phyloP scores from a whole-genome alignment of 2,113 vertebrate species.

The Pseudois nayaur region DNA sequence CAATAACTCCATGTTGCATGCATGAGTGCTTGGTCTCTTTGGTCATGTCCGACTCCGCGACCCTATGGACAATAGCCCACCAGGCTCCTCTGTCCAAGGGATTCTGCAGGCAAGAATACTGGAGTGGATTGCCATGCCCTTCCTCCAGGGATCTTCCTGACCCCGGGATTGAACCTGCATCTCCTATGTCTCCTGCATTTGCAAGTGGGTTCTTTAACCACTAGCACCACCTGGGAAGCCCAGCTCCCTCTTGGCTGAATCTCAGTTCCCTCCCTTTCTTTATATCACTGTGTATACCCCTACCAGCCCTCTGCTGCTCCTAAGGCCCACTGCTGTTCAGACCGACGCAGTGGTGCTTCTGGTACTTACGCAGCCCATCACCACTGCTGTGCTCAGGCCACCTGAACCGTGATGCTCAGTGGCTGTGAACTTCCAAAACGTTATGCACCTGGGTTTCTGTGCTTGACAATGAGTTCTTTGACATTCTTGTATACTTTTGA shows the following conservation, averaged over 20 bases:
- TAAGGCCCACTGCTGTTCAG: not conserved
- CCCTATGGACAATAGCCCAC: not conserved
- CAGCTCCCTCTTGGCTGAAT: not conserved
- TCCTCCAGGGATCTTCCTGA: not conserved
- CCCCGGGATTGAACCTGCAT: not conserved
- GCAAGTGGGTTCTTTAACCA: not conserved
- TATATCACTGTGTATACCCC: not conserved
- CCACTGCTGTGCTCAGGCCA: not conserved
- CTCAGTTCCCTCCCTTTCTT: not conserved
- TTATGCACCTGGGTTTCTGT: not conserved
- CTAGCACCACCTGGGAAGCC: not conserved
- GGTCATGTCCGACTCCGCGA: not conserved
- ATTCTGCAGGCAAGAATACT: not conserved
- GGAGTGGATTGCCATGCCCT: not conserved
- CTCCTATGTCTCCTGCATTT: not conserved
- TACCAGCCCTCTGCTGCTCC: not conserved
- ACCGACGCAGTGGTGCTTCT: not conserved
- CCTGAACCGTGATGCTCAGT: not conserved
- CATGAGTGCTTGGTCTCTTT: not conserved
- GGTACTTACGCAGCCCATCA: not conserved
- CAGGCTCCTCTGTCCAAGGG: not conserved
- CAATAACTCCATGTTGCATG: not conserved
- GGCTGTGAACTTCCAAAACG: not conserved
- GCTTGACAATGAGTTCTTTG: not conserved
- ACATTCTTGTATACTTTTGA: not conserved